These are phyloP conservation scores for Ooceraea biroi DNA, from an alignment of 1,140 invertebrate genomes.

Conservation along the genomic window DNA sequence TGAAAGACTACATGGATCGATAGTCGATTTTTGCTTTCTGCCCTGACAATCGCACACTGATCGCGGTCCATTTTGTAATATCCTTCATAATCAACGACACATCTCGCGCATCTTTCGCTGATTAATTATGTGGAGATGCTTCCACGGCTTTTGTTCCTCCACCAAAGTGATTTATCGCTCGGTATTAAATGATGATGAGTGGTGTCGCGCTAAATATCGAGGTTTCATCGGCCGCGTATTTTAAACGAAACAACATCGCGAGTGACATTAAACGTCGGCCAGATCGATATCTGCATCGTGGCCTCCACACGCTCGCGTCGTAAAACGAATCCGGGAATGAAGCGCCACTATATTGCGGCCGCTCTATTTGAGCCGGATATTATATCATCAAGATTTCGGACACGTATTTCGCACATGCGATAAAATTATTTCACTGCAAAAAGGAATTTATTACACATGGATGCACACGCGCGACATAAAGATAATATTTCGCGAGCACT, in stretches of 20 bases:
- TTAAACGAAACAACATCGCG: slow-evolving; percentile 69
- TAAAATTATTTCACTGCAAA: not conserved
- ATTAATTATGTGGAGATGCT: slow-evolving; percentile 52
- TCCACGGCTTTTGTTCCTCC: slow-evolving; percentile 33
- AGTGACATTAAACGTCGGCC: slow-evolving; percentile 70
- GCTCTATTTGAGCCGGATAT: slow-evolving; percentile 45
- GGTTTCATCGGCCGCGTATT: slow-evolving; percentile 47
- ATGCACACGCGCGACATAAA: no score
- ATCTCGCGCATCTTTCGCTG: slow-evolving; percentile 40
- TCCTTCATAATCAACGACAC: slow-evolving; percentile 33
- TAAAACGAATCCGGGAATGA: slow-evolving; percentile 70
- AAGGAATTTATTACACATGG: no score
- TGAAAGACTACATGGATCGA: not conserved
- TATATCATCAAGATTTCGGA: slow-evolving; percentile 59
- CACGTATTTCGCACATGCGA: not conserved
- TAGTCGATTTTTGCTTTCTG: slow-evolving; percentile 12
- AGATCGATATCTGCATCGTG: slow-evolving; percentile 70
- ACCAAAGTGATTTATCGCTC: slow-evolving; percentile 39
- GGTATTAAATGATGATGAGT: slow-evolving; percentile 41
- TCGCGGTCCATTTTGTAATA: slow-evolving; percentile 31
- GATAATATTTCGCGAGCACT: no score
- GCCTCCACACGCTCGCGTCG: slow-evolving; percentile 33
- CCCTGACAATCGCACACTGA: slow-evolving; percentile 2
- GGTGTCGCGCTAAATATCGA: slow-evolving; percentile 65
- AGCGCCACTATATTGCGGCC: slow-evolving; percentile 57